Conservation (phyloP, 2,113 vertebrate species). For the Pangasianodon gigas region DNA sequence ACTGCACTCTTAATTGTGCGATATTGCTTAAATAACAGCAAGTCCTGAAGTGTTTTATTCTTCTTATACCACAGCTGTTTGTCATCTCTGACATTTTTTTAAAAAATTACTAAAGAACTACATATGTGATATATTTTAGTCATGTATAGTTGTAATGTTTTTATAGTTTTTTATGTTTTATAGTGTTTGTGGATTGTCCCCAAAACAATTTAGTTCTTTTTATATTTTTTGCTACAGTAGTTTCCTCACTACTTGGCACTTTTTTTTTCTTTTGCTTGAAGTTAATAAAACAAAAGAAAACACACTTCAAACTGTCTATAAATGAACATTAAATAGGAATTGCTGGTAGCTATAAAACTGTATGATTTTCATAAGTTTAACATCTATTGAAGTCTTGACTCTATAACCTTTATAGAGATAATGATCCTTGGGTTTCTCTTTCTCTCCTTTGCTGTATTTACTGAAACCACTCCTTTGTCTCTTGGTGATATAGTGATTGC, state of each 20-base stretch:
- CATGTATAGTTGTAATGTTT: background rate
- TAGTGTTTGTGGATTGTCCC: background rate
- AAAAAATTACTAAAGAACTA: too few species aligned
- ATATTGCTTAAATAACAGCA: background rate
- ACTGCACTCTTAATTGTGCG: background rate
- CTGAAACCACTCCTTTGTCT: background rate
- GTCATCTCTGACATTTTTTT: background rate
- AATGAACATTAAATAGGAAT: too few species aligned
- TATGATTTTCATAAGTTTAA: too few species aligned
- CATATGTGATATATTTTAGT: background rate
- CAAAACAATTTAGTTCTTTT: background rate
- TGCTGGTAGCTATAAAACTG: too few species aligned
- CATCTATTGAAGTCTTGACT: background rate
- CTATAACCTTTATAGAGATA: background rate
- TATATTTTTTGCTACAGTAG: background rate
- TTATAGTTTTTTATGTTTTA: background rate
- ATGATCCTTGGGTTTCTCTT: slow-evolving; percentile 7
- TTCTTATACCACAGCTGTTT: background rate
- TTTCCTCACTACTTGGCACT: background rate
- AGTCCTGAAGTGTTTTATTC: background rate
- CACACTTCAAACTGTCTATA: too few species aligned
- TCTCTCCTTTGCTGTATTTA: background rate
- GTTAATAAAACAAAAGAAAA: background rate
- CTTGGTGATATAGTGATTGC: background rate
- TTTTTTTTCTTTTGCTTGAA: background rate